Base-by-base conservation (phyloP, 2,888 invertebrate genomes). In the Ischnura elegans region DNA sequence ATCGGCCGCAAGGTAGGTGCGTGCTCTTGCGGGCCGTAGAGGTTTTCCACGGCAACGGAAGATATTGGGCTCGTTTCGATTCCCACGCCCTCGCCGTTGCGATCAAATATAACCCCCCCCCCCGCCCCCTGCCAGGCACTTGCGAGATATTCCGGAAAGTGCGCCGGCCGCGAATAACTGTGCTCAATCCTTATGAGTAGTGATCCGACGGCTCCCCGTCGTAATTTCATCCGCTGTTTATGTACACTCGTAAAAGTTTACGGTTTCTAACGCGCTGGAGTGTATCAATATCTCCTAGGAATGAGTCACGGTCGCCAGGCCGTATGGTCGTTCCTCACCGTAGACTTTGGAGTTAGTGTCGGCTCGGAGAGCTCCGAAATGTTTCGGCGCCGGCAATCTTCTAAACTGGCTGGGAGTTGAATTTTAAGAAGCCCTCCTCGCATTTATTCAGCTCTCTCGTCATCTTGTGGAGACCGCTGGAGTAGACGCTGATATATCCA, bases 181-280 rank as follows among this genome's bases (percentile, higher is more conserved):
- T 29, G 29, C 76, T 29, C 36, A 76, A 76, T 76, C 29, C 76
- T 76, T 76, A 76, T 76, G 36, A 36, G 76, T 36, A 36, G 76
- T 36, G 76, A 21, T 1, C 76, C 76, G 76, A 36, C 76, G 36
- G 10, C 76, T 36, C 29, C 29, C 29, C 29, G 76, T 76, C 76
- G 76, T 76, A 76, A 76, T 76, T 76, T 36, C 36, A 76, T 13
- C 76, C 25, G 76, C 76, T 76, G 36, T 76, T 76, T 76, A 76
- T 76, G 76, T 76, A 76, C 36, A 29, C 76, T n/a, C 76, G 36
- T 76, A 76, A 76, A 76, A 76, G n/a, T 76, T 76, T 76, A 76
- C 76, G 76, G 25, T 10, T 36, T 10, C 29, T n/a, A 13, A 13
- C 76, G 3, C 36, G 25, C 76, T 36, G 36, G 76, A 36, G 76